Base-by-base conservation (phyloP, 2,797 vertebrate genomes). In the Furcifer pardalis region DNA sequence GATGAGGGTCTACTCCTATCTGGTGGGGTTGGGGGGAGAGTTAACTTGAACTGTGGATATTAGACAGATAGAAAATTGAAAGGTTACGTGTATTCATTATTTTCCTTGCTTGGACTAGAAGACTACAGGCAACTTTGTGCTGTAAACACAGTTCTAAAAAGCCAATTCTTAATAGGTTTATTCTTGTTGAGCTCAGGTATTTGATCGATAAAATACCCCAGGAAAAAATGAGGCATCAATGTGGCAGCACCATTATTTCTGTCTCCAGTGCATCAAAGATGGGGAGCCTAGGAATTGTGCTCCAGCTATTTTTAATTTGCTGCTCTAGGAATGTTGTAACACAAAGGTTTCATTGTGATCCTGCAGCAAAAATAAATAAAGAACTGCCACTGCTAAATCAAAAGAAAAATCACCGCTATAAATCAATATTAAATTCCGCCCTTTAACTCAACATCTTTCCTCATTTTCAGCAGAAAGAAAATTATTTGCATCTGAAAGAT, bases 91-190 rank as follows among this genome's bases (percentile, higher is more conserved):
- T 60, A 87, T 60, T 35, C 27, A n/a, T 42, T 23, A 59, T 17
- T 46, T 74, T 74, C 72, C 72, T 74, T 49, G 13, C 30, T 15
- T 46, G n/a, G 1, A 75, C 60, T 56, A 89, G 75, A 85, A 82
- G 13, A 40, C 44, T 17, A 37, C 37, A 81, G 23, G n/a, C 68
- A 82, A 75, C 15, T 13, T 5, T 12, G 23, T 32, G 10, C n/a
- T 74, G n/a, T 63, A 46, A 30, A 32, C 60, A 30, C 32, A 59
- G 7, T 71, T 92, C 84, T 90, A 81, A 46, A 75, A 91, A 85
- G 81, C 42, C 23, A 69, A 44, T 4, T 23, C 7, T 25, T 0
- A 76, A 25, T 40, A 83, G 21, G 27, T 66, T 85, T 86, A 23
- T 3, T 21, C 23, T 86, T 79, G 37, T 10, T 71, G 44, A 52